These are phyloP conservation scores for Eclectus roratus DNA, from an alignment of 2,113 vertebrate species.

Conservation along the genomic window DNA sequence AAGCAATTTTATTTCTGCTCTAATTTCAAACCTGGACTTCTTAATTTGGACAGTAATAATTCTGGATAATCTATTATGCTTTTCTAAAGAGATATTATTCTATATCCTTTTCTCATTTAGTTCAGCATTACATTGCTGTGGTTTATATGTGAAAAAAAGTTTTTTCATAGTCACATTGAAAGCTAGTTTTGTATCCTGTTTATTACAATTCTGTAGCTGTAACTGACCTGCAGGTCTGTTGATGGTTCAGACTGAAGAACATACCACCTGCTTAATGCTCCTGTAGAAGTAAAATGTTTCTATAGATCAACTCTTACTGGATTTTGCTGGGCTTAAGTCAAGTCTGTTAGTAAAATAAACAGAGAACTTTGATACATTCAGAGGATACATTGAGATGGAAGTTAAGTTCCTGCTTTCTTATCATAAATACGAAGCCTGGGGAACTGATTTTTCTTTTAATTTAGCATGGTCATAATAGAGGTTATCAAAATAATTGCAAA, in stretches of 20 bases:
- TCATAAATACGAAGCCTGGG: not conserved
- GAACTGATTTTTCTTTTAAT: not conserved
- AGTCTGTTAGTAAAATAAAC: not conserved
- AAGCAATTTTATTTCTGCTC: not conserved
- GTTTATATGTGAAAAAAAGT: not conserved
- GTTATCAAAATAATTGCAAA: not conserved
- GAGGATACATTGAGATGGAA: not conserved
- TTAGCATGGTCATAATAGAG: not conserved
- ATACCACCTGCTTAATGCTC: not conserved
- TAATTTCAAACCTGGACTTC: not conserved
- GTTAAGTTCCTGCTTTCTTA: not conserved
- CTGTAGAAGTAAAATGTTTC: not conserved
- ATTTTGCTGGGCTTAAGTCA: not conserved
- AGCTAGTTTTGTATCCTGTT: not conserved
- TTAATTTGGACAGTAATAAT: not conserved
- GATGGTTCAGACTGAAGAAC: not conserved
- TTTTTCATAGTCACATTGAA: not conserved
- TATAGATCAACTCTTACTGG: not conserved
- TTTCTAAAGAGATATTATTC: not conserved
- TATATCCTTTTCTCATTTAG: not conserved
- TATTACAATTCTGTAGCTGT: not conserved
- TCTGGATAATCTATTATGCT: not conserved
- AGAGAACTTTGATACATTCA: not conserved
- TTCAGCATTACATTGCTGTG: not conserved
- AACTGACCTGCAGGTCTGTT: not conserved